Base-by-base conservation (phyloP, 1,140 invertebrate species). In the Acromyrmex charruanus region DNA sequence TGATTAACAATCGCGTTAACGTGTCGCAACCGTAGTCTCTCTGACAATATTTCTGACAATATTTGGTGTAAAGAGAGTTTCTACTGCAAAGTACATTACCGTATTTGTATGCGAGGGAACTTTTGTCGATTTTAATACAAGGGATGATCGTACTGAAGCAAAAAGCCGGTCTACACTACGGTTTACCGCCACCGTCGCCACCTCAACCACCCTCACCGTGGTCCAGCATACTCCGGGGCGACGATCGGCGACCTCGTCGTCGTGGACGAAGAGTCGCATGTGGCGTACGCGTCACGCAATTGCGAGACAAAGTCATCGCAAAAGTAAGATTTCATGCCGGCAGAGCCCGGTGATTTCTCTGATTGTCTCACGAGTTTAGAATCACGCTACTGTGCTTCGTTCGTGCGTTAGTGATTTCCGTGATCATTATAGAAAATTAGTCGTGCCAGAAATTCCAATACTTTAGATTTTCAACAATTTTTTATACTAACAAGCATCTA, bases 121-220 rank as follows among this genome's bases (percentile, higher is more conserved):
- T 53, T 18, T 49, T 58, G 66, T 71, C 49, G 65, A 72, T 87
- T 65, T 35, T 65, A 1, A 72, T 21, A 65, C 58, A 65, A 66
- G 61, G 51, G 80, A 94, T 93, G 93, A 94, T 94, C 44, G 85
- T 92, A 74, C 77, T 92, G 77, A 92, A 93, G 88, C 92, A 93
- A 81, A 94, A 94, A 80, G 90, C 81, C 35, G 75, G 80, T 28
- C 95, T 96, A 95, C 93, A 95, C 89, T 95, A 95, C 90, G 93
- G 95, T 71, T 87, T 96, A 86, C 95, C 95, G 55, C 95, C 96
- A 65, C 95, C 95, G 69, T 94, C 94, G 61, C 94, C 94, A 63
- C 94, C 95, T 18, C 94, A 95, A 68, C 95, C 96, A 79, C 96
- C 96, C 66, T 95, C 95, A 1, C 95, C 95, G n/a, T 96, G 96